Percentiles rank a stretch among this genome's conserved stretches.
phyloP scores from a whole-genome alignment of 1,140 invertebrate genomes.

The Aphis craccivora region DNA sequence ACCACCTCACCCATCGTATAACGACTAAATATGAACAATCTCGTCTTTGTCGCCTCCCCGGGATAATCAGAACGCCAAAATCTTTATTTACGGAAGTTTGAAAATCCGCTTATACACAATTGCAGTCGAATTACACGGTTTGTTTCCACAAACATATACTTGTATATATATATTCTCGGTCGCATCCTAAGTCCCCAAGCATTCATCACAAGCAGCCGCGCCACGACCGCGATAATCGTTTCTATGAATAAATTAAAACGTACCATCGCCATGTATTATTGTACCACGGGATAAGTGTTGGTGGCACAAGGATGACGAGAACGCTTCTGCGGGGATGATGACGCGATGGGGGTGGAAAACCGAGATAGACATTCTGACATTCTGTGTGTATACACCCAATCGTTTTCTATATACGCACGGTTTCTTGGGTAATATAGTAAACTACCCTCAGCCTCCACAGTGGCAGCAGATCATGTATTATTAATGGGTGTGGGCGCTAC shows the following conservation, averaged over 20 bases:
- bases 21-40: conserved; percentile 40
- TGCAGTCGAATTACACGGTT: background rate
- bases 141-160: background rate
- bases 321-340: background rate
- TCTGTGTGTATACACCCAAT: conserved; percentile 2
- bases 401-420: background rate
- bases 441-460: background rate
- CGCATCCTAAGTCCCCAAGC: conserved; percentile 42
- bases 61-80: background rate
- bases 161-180: background rate
- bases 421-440: conserved; percentile 8
- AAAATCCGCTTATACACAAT: background rate
- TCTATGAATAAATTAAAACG: conserved; percentile 57
- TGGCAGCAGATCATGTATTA: conserved; percentile 48
- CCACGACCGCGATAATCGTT: conserved; percentile 50
- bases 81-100: conserved; percentile 46
- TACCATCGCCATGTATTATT: background rate
- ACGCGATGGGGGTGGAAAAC: background rate
- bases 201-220: conserved; percentile 12
- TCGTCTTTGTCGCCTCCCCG: conserved; percentile 21
- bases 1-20: background rate
- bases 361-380: conserved; percentile 18
- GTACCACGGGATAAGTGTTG: background rate
- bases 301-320: background rate
- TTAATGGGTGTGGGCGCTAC: conserved; percentile 18